phyloP scores from a whole-genome alignment of 1,140 invertebrate species.

The Caerostris darwini region DNA sequence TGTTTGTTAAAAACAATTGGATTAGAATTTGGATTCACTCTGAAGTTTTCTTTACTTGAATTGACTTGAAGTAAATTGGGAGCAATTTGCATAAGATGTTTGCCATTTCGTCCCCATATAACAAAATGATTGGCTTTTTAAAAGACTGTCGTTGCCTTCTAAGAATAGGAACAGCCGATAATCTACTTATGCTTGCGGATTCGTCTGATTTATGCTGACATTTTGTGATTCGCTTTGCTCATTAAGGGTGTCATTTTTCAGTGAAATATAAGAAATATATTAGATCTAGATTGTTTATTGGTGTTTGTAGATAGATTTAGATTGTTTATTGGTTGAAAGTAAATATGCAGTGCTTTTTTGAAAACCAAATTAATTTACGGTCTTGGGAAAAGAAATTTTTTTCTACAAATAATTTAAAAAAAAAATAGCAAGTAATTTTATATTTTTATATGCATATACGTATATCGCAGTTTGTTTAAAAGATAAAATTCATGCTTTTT shows the following conservation, averaged over 20 bases:
- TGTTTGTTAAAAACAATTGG: slow-evolving; percentile 28
- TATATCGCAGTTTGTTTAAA: too few relatives aligned
- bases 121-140: slow-evolving; percentile 14
- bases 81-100: slow-evolving; percentile 11
- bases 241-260: background rate
- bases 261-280: background rate
- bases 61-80: slow-evolving; percentile 9
- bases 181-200: background rate
- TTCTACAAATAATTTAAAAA: background rate
- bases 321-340: background rate
- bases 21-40: background rate
- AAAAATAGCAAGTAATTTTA: background rate
- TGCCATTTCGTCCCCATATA: background rate
- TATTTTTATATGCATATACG: too few relatives aligned
- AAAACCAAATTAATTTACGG: background rate
- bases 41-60: background rate
- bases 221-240: background rate
- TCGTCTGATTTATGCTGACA: background rate
- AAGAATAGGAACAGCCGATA: background rate
- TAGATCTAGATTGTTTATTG: background rate
- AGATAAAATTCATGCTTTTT: too few relatives aligned
- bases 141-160: background rate
- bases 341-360: background rate
- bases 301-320: background rate
- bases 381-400: background rate